These are phyloP conservation scores for Enoplosus armatus DNA, from an alignment of 2,797 vertebrate species.

Conservation along the genomic window DNA sequence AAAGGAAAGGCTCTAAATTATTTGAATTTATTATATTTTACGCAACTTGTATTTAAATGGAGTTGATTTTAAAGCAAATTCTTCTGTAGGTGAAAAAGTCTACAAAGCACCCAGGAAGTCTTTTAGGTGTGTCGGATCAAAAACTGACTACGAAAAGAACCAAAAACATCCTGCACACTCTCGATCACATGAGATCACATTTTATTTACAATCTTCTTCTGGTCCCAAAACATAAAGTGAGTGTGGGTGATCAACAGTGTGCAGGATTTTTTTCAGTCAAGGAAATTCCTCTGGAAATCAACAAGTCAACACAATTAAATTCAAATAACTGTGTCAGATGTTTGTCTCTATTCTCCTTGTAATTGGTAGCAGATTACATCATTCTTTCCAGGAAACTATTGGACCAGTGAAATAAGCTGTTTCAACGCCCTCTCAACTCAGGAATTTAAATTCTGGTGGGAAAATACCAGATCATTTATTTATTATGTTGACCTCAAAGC, in stretches of 20 bases:
- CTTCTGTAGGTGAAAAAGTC: neutral
- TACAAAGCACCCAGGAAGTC: neutral
- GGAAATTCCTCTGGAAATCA: conserved; percentile 7
- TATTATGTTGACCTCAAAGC: conserved; percentile 9
- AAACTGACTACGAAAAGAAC: neutral
- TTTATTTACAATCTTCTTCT: neutral
- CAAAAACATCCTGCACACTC: neutral
- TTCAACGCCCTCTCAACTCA: conserved; percentile 7
- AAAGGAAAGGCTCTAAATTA: neutral
- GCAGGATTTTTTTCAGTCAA: neutral
- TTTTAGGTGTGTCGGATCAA: neutral
- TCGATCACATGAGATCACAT: no score
- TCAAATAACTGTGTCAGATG: neutral
- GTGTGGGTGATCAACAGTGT: neutral
- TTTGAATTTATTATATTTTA: neutral
- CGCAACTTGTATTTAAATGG: neutral
- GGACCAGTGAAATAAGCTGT: conserved; percentile 20
- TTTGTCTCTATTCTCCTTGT: neutral
- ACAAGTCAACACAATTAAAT: neutral
- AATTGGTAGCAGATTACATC: conserved; percentile 24
- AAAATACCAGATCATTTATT: conserved; percentile 12
- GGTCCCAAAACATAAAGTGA: neutral
- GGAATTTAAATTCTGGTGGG: conserved; percentile 8
- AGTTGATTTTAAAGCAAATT: neutral
- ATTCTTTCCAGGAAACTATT: conserved; percentile 23